A percentile compares a stretch with the other conserved stretches of the same genome.
These are phyloP conservation scores for Pseudomyrmex concolor DNA, from an alignment of 1,140 invertebrate species.

Conservation along the genomic window DNA sequence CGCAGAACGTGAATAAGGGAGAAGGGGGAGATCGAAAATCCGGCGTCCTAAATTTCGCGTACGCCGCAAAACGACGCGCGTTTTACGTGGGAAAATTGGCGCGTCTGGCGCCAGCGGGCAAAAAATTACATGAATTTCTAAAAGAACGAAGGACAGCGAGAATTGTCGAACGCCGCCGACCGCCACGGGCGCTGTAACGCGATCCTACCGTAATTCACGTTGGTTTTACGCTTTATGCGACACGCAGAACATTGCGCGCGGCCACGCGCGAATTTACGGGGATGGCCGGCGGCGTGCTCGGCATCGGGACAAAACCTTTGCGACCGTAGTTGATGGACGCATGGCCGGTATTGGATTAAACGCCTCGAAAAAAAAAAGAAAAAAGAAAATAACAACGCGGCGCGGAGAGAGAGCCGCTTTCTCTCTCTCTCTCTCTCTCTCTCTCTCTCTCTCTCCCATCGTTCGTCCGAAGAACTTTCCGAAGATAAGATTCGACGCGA, in stretches of 20 bases:
- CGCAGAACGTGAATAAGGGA: too few relatives aligned
- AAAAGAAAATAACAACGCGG: slow-evolving; percentile 68
- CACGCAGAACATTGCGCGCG: slow-evolving; percentile 82
- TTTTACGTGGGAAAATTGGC: slow-evolving; percentile 75
- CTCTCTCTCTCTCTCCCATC: background rate
- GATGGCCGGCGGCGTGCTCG: slow-evolving; percentile 71
- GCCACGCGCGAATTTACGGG: slow-evolving; percentile 83
- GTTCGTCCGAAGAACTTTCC: slow-evolving; percentile 1
- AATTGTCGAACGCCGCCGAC: slow-evolving; percentile 80
- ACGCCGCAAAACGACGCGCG: slow-evolving; percentile 55
- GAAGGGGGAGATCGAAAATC: slow-evolving; percentile 32
- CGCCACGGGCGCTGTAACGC: slow-evolving; percentile 79
- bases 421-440: background rate
- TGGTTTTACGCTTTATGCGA: slow-evolving; percentile 85
- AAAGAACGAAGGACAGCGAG: slow-evolving; percentile 80
- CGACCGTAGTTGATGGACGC: slow-evolving; percentile 82
- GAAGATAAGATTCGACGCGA: background rate
- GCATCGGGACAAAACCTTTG: slow-evolving; percentile 83
- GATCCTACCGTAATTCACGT: slow-evolving; percentile 85
- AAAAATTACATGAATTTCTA: slow-evolving; percentile 82
- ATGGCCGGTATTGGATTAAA: slow-evolving; percentile 82
- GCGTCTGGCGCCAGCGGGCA: slow-evolving; percentile 66
- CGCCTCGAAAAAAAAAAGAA: slow-evolving; percentile 71
- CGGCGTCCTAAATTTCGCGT: slow-evolving; percentile 64
- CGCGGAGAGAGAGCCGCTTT: slow-evolving; percentile 51